Base-by-base conservation (phyloP, 2,797 vertebrate genomes). In the Danio tinwini region DNA sequence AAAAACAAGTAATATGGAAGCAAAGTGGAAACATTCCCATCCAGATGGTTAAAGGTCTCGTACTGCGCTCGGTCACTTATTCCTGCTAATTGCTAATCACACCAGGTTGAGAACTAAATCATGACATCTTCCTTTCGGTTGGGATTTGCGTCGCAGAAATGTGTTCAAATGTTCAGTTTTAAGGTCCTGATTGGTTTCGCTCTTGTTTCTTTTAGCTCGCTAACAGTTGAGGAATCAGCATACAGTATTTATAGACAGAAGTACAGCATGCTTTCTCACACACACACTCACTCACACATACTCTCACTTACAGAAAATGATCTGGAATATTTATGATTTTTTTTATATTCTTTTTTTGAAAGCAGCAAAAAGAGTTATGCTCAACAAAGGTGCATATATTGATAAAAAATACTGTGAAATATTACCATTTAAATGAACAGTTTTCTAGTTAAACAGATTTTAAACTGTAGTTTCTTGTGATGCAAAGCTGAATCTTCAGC, bases 151-250 rank as follows among this genome's bases (percentile, higher is more conserved):
- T 59, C 52, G 17, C 50, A 63, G 17, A 76, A 67, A 37, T 21
- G 44, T 3, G 76, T 16, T 69, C 52, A 58, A 4, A 2, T 40
- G 55, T 78, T 61, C 12, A 11, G 44, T 16, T 40, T 92, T 93
- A 93, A 92, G 93, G 91, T 52, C 29, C 45, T 47, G 92, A 75
- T 70, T 37, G 29, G 17, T 72, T 81, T 65, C 77, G 92, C 59
- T 64, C 65, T 61, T 21, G 14, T 21, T 69, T 61, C 5, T 19
- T 78, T 67, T 92, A 93, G 93, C 92, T 85, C 92, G 93, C 94
- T 93, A 93, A 93, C 92, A 64, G 93, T 93, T 93, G 89, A 93
- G 93, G 93, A 92, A 93, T 94, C 92, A 91, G 92, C 93, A 93
- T 92, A 91, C 92, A 91, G 90, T 94, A 94, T 94, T 94, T 94